phyloP scores from a whole-genome alignment of 2,797 vertebrate species.

The Sarcoramphus papa region DNA sequence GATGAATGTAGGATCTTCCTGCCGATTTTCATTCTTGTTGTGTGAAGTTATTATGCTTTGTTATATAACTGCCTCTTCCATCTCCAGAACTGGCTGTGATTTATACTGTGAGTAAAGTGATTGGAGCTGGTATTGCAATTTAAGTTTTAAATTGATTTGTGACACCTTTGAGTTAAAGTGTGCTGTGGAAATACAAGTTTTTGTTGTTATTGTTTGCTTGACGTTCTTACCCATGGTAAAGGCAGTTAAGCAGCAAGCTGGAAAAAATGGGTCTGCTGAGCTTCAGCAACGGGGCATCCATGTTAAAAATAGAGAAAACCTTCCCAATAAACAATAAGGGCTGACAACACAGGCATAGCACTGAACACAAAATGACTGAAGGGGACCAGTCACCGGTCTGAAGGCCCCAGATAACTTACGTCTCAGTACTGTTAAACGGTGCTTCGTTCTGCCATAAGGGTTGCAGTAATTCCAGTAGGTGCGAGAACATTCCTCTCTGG shows the following conservation, averaged over 20 bases:
- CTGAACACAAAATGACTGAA: not conserved
- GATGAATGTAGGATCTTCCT: conserved; percentile 35
- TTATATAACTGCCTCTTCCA: conserved; percentile 34
- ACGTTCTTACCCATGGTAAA: conserved; percentile 1
- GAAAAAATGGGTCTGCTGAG: conserved; percentile 3
- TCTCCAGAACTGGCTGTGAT: conserved; percentile 48
- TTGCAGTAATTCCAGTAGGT: not conserved
- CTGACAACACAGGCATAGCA: not conserved
- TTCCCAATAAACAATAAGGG: not conserved
- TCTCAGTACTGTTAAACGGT: not conserved
- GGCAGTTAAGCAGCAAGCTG: not conserved
- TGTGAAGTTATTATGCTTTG: conserved; percentile 35
- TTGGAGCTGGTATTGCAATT: conserved; percentile 52
- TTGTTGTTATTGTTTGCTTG: conserved; percentile 34
- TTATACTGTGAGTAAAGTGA: conserved; percentile 51
- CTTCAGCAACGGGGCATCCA: not conserved
- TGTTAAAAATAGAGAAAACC: not conserved
- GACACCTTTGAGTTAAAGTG: conserved; percentile 46
- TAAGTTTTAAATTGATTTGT: conserved; percentile 64
- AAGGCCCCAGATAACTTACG: not conserved
- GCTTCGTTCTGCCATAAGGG: not conserved
- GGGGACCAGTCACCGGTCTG: not conserved
- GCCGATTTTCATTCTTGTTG: conserved; percentile 23
- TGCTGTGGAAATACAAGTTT: conserved; percentile 27
- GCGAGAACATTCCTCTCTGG: not conserved